phyloP scores from a whole-genome alignment of 1,140 invertebrate genomes.

The Trachymyrmex septentrionalis region DNA sequence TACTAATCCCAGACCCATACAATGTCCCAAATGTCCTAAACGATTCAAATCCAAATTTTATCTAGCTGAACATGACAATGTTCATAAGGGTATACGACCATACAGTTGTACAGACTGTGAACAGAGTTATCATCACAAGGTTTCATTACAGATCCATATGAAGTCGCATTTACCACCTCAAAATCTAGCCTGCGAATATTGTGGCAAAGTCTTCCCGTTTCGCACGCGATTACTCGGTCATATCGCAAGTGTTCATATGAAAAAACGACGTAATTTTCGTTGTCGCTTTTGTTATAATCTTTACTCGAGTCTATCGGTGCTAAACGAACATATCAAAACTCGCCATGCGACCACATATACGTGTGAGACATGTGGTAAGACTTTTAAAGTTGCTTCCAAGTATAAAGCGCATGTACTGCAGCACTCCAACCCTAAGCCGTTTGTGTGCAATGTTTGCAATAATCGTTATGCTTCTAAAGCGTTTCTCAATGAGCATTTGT shows the following conservation, averaged over 20 bases:
- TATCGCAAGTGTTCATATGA: constrained; percentile 85
- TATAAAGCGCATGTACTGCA: constrained; percentile 85
- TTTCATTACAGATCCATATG: constrained; percentile 85
- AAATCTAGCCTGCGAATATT: constrained; percentile 85
- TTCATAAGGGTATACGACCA: constrained; percentile 85
- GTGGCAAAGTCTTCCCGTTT: constrained; percentile 85
- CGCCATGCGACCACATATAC: constrained; percentile 84
- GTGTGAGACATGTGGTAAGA: constrained; percentile 84
- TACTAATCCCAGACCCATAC: constrained; percentile 85
- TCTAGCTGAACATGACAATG: constrained; percentile 85
- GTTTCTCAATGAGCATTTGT: constrained; percentile 84
- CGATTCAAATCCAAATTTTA: constrained; percentile 85
- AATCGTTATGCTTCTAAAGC: constrained; percentile 86
- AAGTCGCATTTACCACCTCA: constrained; percentile 85
- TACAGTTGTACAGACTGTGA: constrained; percentile 84
- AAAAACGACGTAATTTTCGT: constrained; percentile 84
- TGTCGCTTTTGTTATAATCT: constrained; percentile 86
- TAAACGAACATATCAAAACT: constrained; percentile 85
- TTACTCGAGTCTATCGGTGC: constrained; percentile 84
- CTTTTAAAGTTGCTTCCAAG: constrained; percentile 84
- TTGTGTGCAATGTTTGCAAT: constrained; percentile 83
- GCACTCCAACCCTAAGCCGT: constrained; percentile 85
- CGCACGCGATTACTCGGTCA: constrained; percentile 84
- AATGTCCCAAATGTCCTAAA: constrained; percentile 85
- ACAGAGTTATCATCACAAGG: constrained; percentile 85